phyloP scores from a whole-genome alignment of 2,113 vertebrate genomes.

The Atlantisia rogersi region DNA sequence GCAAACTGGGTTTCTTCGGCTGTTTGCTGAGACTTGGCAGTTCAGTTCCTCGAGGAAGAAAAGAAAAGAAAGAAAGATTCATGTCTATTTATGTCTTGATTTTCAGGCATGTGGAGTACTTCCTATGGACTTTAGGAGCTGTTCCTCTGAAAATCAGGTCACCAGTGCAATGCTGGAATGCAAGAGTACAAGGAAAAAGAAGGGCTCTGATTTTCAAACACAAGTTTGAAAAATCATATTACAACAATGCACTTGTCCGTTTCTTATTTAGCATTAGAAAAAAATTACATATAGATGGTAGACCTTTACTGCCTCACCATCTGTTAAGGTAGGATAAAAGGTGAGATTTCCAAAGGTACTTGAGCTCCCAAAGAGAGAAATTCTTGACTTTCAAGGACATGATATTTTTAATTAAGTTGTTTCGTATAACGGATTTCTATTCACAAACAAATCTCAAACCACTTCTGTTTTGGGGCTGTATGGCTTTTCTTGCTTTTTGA shows the following conservation, averaged over 20 bases:
- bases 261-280: not conserved
- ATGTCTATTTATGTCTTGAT: conserved; percentile 51
- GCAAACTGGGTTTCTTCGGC: conserved; percentile 58
- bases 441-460: not conserved
- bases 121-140: conserved; percentile 59
- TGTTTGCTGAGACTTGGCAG: conserved; percentile 27
- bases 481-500: not conserved
- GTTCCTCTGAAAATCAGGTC: conserved; percentile 64
- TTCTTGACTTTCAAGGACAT: not conserved
- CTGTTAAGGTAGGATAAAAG: not conserved
- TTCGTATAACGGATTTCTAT: not conserved
- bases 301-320: not conserved
- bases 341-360: not conserved
- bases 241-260: not conserved
- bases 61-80: conserved; percentile 48
- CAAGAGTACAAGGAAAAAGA: not conserved
- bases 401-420: not conserved
- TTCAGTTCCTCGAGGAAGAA: conserved; percentile 47
- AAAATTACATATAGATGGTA: not conserved
- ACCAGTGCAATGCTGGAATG: not conserved
- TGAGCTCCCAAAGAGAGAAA: not conserved
- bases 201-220: not conserved
- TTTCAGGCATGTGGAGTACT: conserved; percentile 64
- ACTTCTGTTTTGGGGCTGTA: not conserved
- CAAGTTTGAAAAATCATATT: not conserved